phyloP scores from a whole-genome alignment of 2,113 vertebrate species.

The Oreochromis spilurus region DNA sequence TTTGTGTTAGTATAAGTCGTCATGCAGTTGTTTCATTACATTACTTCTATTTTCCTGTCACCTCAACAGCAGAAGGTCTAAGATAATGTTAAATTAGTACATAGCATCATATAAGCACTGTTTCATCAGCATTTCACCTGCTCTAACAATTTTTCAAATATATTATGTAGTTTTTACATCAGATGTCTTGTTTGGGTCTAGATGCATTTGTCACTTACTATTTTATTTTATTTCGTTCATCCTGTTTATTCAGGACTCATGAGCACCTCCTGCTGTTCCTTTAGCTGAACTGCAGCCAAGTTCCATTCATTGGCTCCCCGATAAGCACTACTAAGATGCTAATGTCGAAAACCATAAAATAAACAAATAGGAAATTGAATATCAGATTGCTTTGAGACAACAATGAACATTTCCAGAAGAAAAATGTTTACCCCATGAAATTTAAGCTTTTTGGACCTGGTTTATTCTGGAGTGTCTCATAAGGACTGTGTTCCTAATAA shows the following conservation, averaged over 20 bases:
- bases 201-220: not conserved
- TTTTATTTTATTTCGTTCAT: not conserved
- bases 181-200: not conserved
- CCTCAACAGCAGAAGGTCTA: not conserved
- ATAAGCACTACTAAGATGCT: not conserved
- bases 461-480: not conserved
- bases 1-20: not conserved
- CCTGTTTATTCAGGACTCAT: not conserved
- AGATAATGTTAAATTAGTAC: not conserved
- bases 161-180: not conserved
- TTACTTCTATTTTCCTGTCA: not conserved
- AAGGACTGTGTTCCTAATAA: not conserved
- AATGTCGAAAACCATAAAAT: not conserved
- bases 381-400: not conserved
- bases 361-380: not conserved
- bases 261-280: not conserved
- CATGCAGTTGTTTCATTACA: not conserved
- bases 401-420: not conserved
- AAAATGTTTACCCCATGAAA: not conserved
- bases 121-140: not conserved
- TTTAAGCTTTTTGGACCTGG: not conserved
- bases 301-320: not conserved
- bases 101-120: not conserved
- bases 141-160: not conserved
- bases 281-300: not conserved